phyloP scores from a whole-genome alignment of 2,113 vertebrate genomes.

The Plestiodon gilberti region DNA sequence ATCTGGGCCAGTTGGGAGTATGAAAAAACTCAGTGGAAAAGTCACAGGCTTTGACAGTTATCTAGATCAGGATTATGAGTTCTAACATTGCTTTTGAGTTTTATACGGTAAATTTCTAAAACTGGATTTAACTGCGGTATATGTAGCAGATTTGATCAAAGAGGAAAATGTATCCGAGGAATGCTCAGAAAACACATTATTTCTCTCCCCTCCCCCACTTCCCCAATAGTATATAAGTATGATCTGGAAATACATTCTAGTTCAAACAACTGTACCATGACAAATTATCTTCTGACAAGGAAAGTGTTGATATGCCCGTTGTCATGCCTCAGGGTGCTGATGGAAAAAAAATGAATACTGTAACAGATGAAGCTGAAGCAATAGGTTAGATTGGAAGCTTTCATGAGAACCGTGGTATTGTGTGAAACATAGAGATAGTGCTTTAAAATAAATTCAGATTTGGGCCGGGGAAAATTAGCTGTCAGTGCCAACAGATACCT shows the following conservation, averaged over 20 bases:
- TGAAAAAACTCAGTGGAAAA: background rate
- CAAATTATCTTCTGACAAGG: background rate
- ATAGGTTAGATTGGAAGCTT: background rate
- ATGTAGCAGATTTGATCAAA: conserved; percentile 17
- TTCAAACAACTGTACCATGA: background rate
- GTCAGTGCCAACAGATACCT: background rate
- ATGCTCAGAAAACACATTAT: background rate
- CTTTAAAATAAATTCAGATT: conserved; percentile 5
- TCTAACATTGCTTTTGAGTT: conserved; percentile 3
- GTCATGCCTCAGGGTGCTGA: background rate
- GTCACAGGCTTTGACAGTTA: background rate
- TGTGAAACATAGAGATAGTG: background rate
- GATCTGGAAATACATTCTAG: background rate
- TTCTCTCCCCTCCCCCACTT: background rate
- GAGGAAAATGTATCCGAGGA: background rate
- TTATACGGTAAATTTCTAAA: background rate
- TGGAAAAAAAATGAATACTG: background rate
- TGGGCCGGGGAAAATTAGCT: background rate
- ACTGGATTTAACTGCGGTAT: background rate
- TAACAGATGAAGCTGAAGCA: conserved; percentile 5
- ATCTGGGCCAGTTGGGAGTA: background rate
- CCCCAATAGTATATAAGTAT: background rate
- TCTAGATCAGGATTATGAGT: background rate
- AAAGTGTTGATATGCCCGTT: background rate
- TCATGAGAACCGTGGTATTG: background rate